These are phyloP conservation scores for Aporophyla nigra DNA, from an alignment of 2,888 invertebrate species.

Conservation along the genomic window DNA sequence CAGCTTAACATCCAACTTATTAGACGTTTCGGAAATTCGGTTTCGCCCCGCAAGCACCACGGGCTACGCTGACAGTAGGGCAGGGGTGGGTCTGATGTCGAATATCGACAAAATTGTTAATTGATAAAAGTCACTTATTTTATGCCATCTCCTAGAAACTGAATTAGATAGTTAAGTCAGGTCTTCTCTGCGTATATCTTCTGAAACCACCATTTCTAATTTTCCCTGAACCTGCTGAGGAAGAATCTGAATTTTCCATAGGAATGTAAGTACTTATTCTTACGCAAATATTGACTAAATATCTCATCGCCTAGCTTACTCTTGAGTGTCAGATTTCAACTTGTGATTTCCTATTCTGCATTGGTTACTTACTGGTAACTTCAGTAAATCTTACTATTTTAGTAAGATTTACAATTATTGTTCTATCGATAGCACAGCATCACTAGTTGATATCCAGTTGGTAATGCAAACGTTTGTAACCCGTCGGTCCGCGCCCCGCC, in stretches of 20 bases:
- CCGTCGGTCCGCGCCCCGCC: constrained; percentile 82
- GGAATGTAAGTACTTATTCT: too few relatives aligned
- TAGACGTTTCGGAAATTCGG: constrained; percentile 91
- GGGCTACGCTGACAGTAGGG: constrained; percentile 79
- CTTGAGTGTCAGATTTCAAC: too few relatives aligned
- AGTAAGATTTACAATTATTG: neutral
- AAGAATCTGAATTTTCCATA: too few relatives aligned
- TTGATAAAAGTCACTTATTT: neutral
- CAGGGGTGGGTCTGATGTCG: constrained; percentile 54
- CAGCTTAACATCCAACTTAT: constrained; percentile 90
- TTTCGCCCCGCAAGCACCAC: constrained; percentile 87
- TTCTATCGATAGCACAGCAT: constrained; percentile 41
- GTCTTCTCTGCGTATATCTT: too few relatives aligned
- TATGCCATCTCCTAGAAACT: neutral
- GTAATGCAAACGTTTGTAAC: constrained; percentile 89
- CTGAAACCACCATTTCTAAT: too few relatives aligned
- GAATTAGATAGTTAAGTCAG: too few relatives aligned
- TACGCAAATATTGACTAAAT: too few relatives aligned
- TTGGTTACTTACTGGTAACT: too few relatives aligned
- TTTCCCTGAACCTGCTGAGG: neutral
- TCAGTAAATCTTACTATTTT: too few relatives aligned
- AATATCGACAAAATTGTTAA: constrained; percentile 45
- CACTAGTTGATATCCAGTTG: constrained; percentile 86
- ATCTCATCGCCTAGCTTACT: too few relatives aligned
- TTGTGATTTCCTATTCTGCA: too few relatives aligned